Evolutionary conservation across 2,797 vertebrate species (phyloP), one percentile per base, ranked within the genome.

Genomic region (Betta splendens): DNA sequence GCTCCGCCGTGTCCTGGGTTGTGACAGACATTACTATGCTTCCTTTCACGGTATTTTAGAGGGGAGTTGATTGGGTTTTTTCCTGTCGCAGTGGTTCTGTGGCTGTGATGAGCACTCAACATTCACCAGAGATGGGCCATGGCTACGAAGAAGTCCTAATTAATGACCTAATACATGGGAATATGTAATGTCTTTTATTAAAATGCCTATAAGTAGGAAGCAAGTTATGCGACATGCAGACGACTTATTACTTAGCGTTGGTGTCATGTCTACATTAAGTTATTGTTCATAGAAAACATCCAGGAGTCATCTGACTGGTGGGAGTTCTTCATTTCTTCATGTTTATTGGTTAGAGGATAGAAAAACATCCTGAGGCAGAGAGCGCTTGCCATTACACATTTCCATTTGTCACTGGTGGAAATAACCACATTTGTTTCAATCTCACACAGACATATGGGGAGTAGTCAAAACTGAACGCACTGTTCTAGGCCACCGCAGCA

Each of bases 61-160:
- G 87, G 90, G 89, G 89, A 92, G 91, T 83, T 88, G 86, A 85
- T 81, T 16, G 86, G 81, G 68, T 95, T 91, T 94, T 97, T 95
- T 94, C 89, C 90, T 92, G 91, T 76, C 87, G 79, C 88, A 81
- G 64, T 89, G 92, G 83, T 93, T 91, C 92, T 93, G 94, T 95
- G 91, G 89, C 82, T 92, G 86, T 91, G 91, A 93, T 90, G 89
- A 93, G 88, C 85, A 86, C 89, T 91, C 84, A 64, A 69, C 69
- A 77, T 88, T 90, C 86, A 88, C 88, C 50, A 39, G 51, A 42
- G 40, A 64, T 51, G 51, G 36, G 67, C 28, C 63, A 65, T 51
- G 42, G 67, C 69, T 49, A 13, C 48, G 55, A 44, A 72, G 69
- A 37, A 63, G 60, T 65, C 55, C 76, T 63, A 59, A 77, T 80